Conservation (phyloP, 2,113 vertebrate genomes). For the Apodemus sylvaticus region DNA sequence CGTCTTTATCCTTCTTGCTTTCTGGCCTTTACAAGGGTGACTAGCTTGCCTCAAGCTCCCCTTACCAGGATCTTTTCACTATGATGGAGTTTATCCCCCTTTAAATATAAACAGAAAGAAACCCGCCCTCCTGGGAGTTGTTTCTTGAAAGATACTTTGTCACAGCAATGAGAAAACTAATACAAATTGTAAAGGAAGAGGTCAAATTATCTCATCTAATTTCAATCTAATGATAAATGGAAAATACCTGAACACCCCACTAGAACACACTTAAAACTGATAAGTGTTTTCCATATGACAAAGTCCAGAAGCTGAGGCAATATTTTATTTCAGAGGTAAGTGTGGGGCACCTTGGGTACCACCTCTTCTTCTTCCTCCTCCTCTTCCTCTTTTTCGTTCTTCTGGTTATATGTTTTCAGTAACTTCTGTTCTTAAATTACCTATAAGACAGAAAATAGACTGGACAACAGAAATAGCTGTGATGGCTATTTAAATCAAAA, state of each 20-base stretch:
- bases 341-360: not conserved
- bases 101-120: not conserved
- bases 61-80: not conserved
- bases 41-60: not conserved
- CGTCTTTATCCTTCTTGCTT: too few species aligned
- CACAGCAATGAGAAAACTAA: not conserved
- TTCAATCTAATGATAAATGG: not conserved
- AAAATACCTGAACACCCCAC: not conserved
- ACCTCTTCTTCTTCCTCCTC: not conserved
- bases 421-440: not conserved
- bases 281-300: not conserved
- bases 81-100: too few species aligned
- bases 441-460: not conserved
- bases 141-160: not conserved
- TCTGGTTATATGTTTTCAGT: not conserved
- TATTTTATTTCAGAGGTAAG: not conserved
- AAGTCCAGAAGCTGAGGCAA: constrained; percentile 7
- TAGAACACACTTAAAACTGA: not conserved
- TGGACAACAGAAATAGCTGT: not conserved
- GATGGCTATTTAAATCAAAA: not conserved
- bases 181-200: not conserved
- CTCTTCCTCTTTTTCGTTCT: not conserved
- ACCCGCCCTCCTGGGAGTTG: not conserved
- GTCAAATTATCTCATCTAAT: not conserved
- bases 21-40: not conserved